phyloP scores from a whole-genome alignment of 2,888 invertebrate species.

The Hyposoter didymator region DNA sequence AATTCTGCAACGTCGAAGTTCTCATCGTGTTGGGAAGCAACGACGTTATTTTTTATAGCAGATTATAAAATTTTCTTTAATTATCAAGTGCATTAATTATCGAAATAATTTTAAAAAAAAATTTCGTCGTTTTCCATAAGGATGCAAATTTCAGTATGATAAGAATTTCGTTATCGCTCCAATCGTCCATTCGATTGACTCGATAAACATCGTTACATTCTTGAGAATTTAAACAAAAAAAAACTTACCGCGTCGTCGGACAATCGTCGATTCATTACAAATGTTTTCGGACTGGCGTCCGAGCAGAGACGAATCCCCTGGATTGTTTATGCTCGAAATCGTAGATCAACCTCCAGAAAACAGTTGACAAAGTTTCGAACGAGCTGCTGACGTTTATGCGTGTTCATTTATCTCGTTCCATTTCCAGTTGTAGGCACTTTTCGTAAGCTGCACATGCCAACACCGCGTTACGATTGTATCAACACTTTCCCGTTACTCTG shows the following conservation, averaged over 20 bases:
- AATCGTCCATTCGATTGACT: not conserved
- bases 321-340: not conserved
- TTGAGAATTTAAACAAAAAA: not conserved
- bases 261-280: conserved; percentile 25
- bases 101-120: too few relatives aligned
- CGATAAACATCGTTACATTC: not conserved
- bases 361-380: not conserved
- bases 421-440: conserved; percentile 21
- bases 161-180: not conserved
- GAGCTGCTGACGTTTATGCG: not conserved
- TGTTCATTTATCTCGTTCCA: not conserved
- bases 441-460: conserved; percentile 29
- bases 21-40: too few relatives aligned
- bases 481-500: conserved; percentile 40
- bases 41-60: not conserved
- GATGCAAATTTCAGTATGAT: too few relatives aligned
- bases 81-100: too few relatives aligned
- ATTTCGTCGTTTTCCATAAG: too few relatives aligned
- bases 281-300: conserved; percentile 1
- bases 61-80: too few relatives aligned
- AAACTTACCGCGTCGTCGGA: conserved; percentile 43
- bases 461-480: conserved; percentile 31
- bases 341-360: conserved; percentile 8
- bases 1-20: too few relatives aligned
- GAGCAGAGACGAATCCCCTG: not conserved